These are phyloP conservation scores for Darevskia mixta DNA, from an alignment of 2,797 vertebrate species.

Conservation along the genomic window DNA sequence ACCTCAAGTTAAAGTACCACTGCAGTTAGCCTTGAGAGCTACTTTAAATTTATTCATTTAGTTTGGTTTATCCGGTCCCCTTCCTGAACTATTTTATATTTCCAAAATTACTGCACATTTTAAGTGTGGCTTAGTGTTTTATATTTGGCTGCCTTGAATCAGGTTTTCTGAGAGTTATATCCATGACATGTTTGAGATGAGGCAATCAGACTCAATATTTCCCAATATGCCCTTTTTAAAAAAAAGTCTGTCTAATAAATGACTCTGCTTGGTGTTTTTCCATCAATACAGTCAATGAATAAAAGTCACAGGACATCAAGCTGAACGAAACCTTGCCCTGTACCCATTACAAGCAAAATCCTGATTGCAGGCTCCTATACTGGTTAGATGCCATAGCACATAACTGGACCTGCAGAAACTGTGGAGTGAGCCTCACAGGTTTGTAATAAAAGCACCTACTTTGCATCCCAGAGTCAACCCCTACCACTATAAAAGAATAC, in stretches of 20 bases:
- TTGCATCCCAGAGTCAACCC: background rate
- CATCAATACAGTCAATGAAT: background rate
- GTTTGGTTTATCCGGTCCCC: background rate
- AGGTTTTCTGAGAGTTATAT: background rate
- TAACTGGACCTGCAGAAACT: background rate
- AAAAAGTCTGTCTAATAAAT: background rate
- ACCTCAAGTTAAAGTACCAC: background rate
- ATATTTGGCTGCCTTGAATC: background rate
- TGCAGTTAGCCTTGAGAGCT: no score
- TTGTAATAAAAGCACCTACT: background rate
- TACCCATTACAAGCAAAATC: background rate
- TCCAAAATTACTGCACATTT: background rate
- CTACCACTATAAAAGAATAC: background rate
- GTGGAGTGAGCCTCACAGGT: background rate
- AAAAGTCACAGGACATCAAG: background rate
- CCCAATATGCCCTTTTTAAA: background rate
- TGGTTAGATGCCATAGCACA: background rate
- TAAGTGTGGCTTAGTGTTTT: background rate
- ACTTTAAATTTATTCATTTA: background rate
- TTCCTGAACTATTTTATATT: background rate
- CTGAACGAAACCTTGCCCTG: background rate
- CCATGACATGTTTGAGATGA: background rate
- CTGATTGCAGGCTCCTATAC: background rate
- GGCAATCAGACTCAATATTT: background rate
- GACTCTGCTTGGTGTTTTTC: background rate